Base-by-base conservation (phyloP, 1,140 invertebrate genomes). In the Drosophila elegans region DNA sequence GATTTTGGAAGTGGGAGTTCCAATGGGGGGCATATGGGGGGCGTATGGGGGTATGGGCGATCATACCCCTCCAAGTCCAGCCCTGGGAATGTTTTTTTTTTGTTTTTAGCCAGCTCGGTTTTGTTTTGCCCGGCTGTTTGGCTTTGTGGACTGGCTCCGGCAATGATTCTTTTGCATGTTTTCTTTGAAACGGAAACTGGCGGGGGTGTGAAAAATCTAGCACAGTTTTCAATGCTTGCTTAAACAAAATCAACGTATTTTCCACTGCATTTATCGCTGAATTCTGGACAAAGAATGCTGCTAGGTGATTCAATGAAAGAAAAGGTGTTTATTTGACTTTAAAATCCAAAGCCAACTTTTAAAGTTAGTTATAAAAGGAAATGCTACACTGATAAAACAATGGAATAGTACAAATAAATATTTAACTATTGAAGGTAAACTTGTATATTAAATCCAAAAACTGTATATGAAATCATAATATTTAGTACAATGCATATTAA, bases 91-190 rank as follows among this genome's bases (percentile, higher is more conserved):
- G 38, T 11, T 16, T 16, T 32, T 41, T 44, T 10, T 32, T 7
- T 32, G 5, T 6, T 32, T 6, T 7, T 32, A 7, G 5, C 11
- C 34, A 29, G 46, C 46, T 34, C 54, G 29, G 39, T 10, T 54
- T 54, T 64, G 57, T 39, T 29, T 49, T 32, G 27, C 12, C n/a
- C 46, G 7, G 27, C 46, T 29, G n/a, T 51, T 67, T 76, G 48
- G 72, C 61, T 66, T 41, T 68, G 66, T 55, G 63, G 64, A 71
- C 69, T 71, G 67, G 42, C 36, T 21, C 42, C 9, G 67, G 7
- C 64, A 56, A 53, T 71, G 42, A 56, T 71, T 71, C 64, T 69
- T 48, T 56, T 71, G 64, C 51, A 71, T 56, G 56, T 69, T 41
- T 56, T 27, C 51, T 13, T n/a, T 51, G 45, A 52, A 64, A 36